phyloP scores from a whole-genome alignment of 1,140 invertebrate genomes.

The Cataglyphis hispanica region DNA sequence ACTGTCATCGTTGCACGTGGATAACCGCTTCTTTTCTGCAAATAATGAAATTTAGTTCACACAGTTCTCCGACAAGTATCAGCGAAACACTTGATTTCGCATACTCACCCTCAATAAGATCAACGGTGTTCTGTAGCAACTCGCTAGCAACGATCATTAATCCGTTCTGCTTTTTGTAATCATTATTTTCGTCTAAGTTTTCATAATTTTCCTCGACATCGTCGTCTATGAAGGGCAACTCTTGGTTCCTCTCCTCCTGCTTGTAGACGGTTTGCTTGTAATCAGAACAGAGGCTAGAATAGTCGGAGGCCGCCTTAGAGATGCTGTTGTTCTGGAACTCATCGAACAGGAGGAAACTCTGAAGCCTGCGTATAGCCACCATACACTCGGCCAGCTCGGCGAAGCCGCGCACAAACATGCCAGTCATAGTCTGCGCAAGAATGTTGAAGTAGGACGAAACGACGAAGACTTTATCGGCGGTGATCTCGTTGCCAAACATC shows the following conservation, averaged over 20 bases:
- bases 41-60: background rate
- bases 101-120: slow-evolving; percentile 65
- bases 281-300: slow-evolving; percentile 63
- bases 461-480: slow-evolving; percentile 89
- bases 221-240: slow-evolving; percentile 81
- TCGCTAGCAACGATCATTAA: slow-evolving; percentile 72
- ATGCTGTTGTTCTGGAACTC: slow-evolving; percentile 82
- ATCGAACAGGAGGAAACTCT: slow-evolving; percentile 86
- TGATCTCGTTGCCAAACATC: slow-evolving; percentile 86
- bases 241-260: slow-evolving; percentile 70
- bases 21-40: slow-evolving; percentile 50
- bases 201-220: slow-evolving; percentile 63
- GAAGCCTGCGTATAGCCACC: slow-evolving; percentile 88
- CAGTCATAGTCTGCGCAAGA: slow-evolving; percentile 89
- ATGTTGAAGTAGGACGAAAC: slow-evolving; percentile 89
- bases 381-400: slow-evolving; percentile 88
- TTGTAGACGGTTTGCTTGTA: slow-evolving; percentile 55
- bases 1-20: slow-evolving; percentile 26
- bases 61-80: background rate
- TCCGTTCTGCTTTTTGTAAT: slow-evolving; percentile 70
- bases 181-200: background rate
- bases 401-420: slow-evolving; percentile 91
- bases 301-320: background rate
- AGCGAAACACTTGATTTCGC: background rate
- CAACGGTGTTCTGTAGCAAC: slow-evolving; percentile 67